Base-by-base conservation (phyloP, 2,888 invertebrate species). In the Ethmia dodecea region DNA sequence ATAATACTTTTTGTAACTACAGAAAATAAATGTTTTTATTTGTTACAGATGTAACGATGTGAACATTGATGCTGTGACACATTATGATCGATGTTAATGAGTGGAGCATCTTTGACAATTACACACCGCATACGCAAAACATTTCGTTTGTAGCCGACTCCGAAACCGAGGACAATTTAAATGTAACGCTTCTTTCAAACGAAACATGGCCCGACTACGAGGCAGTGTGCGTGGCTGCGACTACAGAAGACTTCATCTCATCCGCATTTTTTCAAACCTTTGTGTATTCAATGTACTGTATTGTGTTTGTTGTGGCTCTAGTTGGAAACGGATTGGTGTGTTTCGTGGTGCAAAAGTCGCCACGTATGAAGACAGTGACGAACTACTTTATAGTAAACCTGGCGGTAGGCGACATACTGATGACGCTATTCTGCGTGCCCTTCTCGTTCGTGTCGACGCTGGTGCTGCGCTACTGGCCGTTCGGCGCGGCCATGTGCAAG, bases 301-400 rank as follows among this genome's bases (percentile, higher is more conserved):
- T 88, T 24, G 90, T 94, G 37, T 93, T 94, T 55, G 66, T 93
- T 9, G 83, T 92, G 28, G 92, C 94, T 0, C 70, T 94, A 8
- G 54, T 91, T 3, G 94, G 94, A n/a, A 94, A 94, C 60, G 91
- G 92, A 33, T 87, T 93, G 30, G 95, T 97, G 13, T 95, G 95
- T 69, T 96, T 94, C 69, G 93, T 96, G 14, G 95, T 97, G 1
- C 88, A 93, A 47, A 90, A 92, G 3, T 93, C 93, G n/a, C 93
- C 94, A 0, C 89, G 94, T 22, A 96, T 97, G 96, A 90, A 94
- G 55, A 96, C 96, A 0, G 95, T 97, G 2, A 97, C 97, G 26
- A 97, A 97, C 73, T 95, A 91, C 73, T 96, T 97, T 71, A 95
- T 97, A 60, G 93, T 94, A 62, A 95, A 94, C 71, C 83, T 97